These are phyloP conservation scores for Augochlorella aurata DNA, from an alignment of 2,888 invertebrate genomes.

Conservation along the genomic window DNA sequence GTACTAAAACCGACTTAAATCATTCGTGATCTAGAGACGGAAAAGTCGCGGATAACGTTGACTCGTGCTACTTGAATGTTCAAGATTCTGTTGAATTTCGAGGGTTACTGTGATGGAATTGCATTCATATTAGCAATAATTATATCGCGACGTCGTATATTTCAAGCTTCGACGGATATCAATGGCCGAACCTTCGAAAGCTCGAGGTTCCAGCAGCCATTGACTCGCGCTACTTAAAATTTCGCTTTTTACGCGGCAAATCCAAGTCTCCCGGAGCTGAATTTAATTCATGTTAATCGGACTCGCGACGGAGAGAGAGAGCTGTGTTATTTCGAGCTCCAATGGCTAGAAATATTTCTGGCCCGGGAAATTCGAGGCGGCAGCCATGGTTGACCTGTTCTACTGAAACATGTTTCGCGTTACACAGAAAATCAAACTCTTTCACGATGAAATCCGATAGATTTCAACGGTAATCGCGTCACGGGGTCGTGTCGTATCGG, in stretches of 20 bases:
- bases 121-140: background rate
- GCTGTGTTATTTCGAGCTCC: no score
- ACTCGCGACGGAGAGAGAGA: no score
- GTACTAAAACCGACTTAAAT: background rate
- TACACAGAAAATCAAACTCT: no score
- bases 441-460: no score
- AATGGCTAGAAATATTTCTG: no score
- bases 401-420: no score
- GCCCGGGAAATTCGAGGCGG: no score
- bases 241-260: background rate
- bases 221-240: background rate
- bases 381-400: no score
- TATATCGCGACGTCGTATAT: background rate
- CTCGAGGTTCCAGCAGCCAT: background rate
- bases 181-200: background rate
- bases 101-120: background rate
- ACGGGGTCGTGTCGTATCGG: no score
- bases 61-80: background rate
- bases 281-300: background rate
- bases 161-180: background rate
- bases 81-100: background rate
- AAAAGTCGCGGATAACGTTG: background rate
- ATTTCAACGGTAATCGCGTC: no score
- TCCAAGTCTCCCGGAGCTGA: background rate
- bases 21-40: background rate